Base-by-base conservation (phyloP, 2,888 invertebrate species). In the Maniola hyperantus region DNA sequence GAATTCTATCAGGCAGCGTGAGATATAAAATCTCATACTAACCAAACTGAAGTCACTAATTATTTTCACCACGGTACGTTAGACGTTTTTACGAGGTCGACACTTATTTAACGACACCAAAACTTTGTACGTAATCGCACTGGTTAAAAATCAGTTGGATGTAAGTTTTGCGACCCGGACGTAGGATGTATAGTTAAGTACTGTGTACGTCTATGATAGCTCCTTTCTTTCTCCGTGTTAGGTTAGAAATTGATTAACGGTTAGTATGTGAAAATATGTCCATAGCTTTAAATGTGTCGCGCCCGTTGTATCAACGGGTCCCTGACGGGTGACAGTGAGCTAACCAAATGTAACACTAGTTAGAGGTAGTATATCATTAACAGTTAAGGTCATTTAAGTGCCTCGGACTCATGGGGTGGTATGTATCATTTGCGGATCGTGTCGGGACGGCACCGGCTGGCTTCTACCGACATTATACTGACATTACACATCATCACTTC, bases 201-300 rank as follows among this genome's bases (percentile, higher is more conserved):
- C 50, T 20, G 20, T 26, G 50, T 51, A 51, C 44, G 44, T 44
- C 44, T 44, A 89, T 80, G 79, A 87, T 88, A 88, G 84, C 85
- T 87, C 87, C 87, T 83, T 87, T 88, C 83, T 88, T 81, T 89
- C 85, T 90, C 88, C 88, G 83, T 88, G 88, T 89, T 91, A 90
- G 89, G 88, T 82, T 91, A 90, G 87, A 80, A 57, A 77, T 82
- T 80, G 83, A 84, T 79, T 84, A 85, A 84, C 80, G 77, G 81
- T 85, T 90, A 88, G 88, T 87, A 87, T 77, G 88, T 89, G 87
- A 89, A 87, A 57, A 89, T 87, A 89, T 90, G 91, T 91, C 91
- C 91, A 92, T 92, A 92, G 92, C 91, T 91, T 92, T 91, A 91
- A 91, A 85, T 84, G 88, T 89, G 87, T 88, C 89, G 84, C 85